These are phyloP conservation scores for Cyrtorhinus lividipennis DNA, from an alignment of 1,140 invertebrate genomes.

Conservation along the genomic window DNA sequence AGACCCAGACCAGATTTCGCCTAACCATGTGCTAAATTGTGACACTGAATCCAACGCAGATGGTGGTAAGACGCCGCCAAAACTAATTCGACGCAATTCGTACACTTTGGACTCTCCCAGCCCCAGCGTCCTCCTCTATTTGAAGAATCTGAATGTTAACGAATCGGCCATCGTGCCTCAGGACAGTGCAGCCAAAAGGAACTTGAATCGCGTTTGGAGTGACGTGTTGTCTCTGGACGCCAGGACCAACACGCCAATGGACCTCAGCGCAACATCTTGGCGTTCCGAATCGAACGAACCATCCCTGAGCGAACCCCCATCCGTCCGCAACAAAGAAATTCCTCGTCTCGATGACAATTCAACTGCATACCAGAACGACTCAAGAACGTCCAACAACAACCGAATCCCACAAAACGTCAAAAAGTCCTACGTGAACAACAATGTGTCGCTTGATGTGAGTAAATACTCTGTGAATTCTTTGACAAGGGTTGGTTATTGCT, in stretches of 20 bases:
- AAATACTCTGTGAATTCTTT: too few species aligned
- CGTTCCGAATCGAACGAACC: background rate
- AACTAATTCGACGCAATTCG: constrained; percentile 14
- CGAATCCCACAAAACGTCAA: too few species aligned
- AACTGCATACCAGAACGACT: too few species aligned
- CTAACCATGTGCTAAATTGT: too few species aligned
- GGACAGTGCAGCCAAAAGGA: background rate
- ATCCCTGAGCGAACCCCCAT: too few species aligned
- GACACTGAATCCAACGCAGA: too few species aligned
- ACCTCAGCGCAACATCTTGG: background rate
- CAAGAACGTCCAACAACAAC: too few species aligned
- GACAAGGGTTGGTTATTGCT: too few species aligned
- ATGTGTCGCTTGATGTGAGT: too few species aligned
- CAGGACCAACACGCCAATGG: background rate
- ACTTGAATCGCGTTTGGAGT: background rate
- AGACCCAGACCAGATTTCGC: background rate
- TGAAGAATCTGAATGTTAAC: background rate
- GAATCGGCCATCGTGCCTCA: background rate
- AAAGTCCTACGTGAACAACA: too few species aligned
- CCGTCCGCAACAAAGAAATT: too few species aligned
- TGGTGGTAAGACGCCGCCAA: background rate
- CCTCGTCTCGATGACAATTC: too few species aligned
- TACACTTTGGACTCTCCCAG: constrained; percentile 18
- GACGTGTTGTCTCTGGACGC: background rate
- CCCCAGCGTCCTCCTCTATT: constrained; percentile 11